phyloP scores from a whole-genome alignment of 2,888 invertebrate genomes.

The Auanema freiburgensis region DNA sequence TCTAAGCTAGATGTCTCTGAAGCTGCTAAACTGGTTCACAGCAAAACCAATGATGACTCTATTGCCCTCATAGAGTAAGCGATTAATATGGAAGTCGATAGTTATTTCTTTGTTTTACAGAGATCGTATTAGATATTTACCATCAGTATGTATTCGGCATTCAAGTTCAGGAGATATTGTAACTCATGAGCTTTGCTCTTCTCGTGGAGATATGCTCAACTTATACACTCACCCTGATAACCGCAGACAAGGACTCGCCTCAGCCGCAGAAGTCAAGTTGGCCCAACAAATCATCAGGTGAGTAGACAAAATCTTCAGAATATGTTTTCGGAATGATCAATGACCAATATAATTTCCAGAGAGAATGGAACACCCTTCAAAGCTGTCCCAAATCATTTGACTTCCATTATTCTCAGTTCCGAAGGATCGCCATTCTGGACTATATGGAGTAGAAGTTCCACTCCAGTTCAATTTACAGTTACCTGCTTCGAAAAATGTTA shows the following conservation, averaged over 20 bases:
- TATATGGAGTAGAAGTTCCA: conserved; percentile 14
- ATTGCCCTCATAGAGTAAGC: conserved; percentile 14
- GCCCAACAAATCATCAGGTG: conserved; percentile 18
- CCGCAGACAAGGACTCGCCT: conserved; percentile 17
- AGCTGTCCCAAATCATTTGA: conserved; percentile 20
- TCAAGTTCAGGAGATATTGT: conserved; percentile 11
- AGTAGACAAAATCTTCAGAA: background rate
- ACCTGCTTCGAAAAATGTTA: background rate
- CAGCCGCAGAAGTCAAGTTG: conserved; percentile 18
- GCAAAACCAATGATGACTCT: conserved; percentile 10
- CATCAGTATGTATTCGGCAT: conserved; percentile 18
- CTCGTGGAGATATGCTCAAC: conserved; percentile 17
- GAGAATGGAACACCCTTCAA: conserved; percentile 17
- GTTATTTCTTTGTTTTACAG: conserved; percentile 8
- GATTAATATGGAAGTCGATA: background rate
- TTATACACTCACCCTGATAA: conserved; percentile 19
- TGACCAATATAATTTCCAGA: background rate
- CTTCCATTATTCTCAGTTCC: conserved; percentile 10
- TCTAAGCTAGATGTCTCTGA: conserved; percentile 9
- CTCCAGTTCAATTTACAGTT: conserved; percentile 19
- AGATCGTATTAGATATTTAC: conserved; percentile 15
- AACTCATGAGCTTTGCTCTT: conserved; percentile 15
- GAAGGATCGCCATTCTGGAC: conserved; percentile 22
- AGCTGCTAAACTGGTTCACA: conserved; percentile 12
- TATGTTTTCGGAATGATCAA: too few relatives aligned